phyloP scores from a whole-genome alignment of 1,140 invertebrate genomes.

The Diplogasteroides magnus region DNA sequence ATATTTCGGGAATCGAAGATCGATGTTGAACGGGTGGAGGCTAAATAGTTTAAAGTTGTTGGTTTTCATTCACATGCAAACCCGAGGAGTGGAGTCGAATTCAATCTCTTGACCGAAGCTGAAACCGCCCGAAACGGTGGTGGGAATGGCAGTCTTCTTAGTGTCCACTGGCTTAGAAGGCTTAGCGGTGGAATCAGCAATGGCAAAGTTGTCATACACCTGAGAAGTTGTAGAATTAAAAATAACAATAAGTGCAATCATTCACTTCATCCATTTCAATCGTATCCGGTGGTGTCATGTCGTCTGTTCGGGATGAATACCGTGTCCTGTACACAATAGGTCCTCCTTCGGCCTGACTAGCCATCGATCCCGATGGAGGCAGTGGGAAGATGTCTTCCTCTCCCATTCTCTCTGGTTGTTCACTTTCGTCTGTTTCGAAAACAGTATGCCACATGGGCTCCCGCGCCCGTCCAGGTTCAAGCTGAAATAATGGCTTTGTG shows the following conservation, averaged over 20 bases:
- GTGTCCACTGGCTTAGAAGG: no score
- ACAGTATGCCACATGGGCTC: slow-evolving; percentile 28
- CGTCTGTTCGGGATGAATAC: slow-evolving; percentile 22
- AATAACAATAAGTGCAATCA: neutral
- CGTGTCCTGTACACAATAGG: neutral
- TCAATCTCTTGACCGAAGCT: slow-evolving; percentile 6
- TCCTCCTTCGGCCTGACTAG: neutral
- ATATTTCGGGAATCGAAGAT: slow-evolving; percentile 25
- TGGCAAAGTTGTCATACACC: slow-evolving; percentile 21
- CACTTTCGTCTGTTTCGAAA: slow-evolving; percentile 26
- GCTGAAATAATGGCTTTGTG: neutral
- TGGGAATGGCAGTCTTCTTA: slow-evolving; percentile 26
- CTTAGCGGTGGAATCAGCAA: neutral
- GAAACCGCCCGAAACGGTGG: slow-evolving; percentile 19
- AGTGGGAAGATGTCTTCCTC: slow-evolving; percentile 16
- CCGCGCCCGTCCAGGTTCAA: neutral
- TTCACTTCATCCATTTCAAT: slow-evolving; percentile 24
- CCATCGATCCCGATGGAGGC: neutral
- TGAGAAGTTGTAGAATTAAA: neutral
- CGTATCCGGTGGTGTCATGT: slow-evolving; percentile 15
- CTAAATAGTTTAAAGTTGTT: neutral
- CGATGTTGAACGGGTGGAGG: neutral
- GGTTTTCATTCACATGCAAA: neutral
- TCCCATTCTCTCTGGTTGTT: slow-evolving; percentile 16
- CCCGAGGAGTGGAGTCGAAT: slow-evolving; percentile 14